A percentile compares a stretch with the other conserved stretches of the same genome.
phyloP scores from a whole-genome alignment of 2,113 vertebrate species.

The Tauraco erythrolophus region DNA sequence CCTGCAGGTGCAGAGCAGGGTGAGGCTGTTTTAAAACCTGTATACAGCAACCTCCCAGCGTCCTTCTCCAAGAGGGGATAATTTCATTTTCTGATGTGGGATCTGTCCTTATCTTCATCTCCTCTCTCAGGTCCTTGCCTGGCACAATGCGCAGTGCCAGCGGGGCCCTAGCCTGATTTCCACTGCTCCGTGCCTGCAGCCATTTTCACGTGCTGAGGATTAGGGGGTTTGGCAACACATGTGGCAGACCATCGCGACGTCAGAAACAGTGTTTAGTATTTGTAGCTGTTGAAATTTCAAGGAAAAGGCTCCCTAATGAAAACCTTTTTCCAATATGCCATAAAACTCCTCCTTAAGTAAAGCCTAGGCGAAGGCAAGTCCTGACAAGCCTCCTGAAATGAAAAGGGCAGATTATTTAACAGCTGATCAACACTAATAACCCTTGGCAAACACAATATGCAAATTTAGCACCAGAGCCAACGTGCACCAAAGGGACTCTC shows the following conservation, averaged over 20 bases:
- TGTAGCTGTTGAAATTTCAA: conserved; percentile 46
- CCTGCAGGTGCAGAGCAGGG: background rate
- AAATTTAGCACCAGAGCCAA: conserved; percentile 26
- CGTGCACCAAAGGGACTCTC: background rate
- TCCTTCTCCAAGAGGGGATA: background rate
- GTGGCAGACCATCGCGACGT: background rate
- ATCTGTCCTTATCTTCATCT: background rate
- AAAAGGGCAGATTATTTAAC: conserved; percentile 72
- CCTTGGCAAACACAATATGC: conserved; percentile 60
- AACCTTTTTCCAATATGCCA: conserved; percentile 1
- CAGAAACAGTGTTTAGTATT: conserved; percentile 33
- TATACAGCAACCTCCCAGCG: background rate
- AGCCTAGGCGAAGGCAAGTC: background rate
- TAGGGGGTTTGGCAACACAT: conserved; percentile 4
- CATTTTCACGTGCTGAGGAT: background rate
- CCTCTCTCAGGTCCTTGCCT: background rate
- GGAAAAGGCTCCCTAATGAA: conserved; percentile 36
- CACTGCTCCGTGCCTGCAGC: background rate
- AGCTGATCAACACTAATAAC: conserved; percentile 72
- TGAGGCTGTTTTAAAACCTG: background rate
- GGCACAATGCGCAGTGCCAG: background rate
- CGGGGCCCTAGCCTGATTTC: background rate
- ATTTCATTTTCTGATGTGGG: background rate
- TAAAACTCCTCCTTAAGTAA: conserved; percentile 20
- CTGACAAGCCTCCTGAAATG: conserved; percentile 63